These are phyloP conservation scores for Apamea sordens DNA, from an alignment of 2,888 invertebrate species.

Conservation along the genomic window DNA sequence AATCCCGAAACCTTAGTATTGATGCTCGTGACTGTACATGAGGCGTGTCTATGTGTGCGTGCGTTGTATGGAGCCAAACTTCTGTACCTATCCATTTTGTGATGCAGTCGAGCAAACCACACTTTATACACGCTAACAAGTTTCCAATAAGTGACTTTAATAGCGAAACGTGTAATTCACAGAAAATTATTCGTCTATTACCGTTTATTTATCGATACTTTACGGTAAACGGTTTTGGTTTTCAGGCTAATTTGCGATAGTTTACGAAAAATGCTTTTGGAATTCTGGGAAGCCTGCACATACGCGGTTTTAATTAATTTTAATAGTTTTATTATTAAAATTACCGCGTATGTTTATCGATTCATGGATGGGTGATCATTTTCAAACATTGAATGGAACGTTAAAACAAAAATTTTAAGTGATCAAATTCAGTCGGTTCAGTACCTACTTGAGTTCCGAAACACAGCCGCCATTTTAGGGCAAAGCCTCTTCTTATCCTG, in stretches of 20 bases:
- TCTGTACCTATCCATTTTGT: not conserved
- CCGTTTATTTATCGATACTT: constrained; percentile 18
- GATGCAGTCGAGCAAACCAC: not conserved
- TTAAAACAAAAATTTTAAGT: not conserved
- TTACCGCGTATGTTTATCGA: not conserved
- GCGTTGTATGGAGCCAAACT: not conserved
- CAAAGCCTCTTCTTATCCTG: not conserved
- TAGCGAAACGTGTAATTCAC: constrained; percentile 26
- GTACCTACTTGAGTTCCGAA: not conserved
- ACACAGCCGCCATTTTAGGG: not conserved
- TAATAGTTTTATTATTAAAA: not conserved
- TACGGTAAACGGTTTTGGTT: constrained; percentile 30
- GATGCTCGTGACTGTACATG: not conserved
- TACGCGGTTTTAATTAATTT: no score
- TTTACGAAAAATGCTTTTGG: constrained; percentile 3
- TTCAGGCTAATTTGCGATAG: constrained; percentile 8
- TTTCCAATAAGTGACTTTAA: constrained; percentile 35
- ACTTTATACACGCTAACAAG: constrained; percentile 21
- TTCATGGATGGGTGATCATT: not conserved
- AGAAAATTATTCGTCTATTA: constrained; percentile 14
- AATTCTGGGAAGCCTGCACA: not conserved
- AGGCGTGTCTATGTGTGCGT: not conserved
- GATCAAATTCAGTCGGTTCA: not conserved
- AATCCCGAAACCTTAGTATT: no score
- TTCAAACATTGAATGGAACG: not conserved